Base-by-base conservation (phyloP, 1,140 invertebrate genomes). In the Dendrolimus punctatus region DNA sequence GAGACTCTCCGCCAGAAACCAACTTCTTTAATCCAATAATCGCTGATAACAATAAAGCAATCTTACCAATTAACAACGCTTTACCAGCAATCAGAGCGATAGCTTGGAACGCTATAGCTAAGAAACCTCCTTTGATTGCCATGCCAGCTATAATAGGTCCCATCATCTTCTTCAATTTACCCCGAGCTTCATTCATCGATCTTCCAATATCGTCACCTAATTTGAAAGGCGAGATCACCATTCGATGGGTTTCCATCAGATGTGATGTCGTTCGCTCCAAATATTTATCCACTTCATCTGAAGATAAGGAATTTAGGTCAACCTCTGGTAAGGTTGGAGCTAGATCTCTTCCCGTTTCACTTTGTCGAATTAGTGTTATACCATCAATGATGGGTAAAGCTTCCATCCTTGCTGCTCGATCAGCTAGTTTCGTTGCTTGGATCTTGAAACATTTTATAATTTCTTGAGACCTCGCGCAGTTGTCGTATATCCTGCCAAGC, bases 111-210 rank as follows among this genome's bases (percentile, higher is more conserved):
- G 92, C 91, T 72, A 93, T 90, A 6, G 93, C 92, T 6, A 95
- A 72, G 68, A 95, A 91, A 91, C 92, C 89, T 93, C 90, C 76
- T 94, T 59, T 94, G 87, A 92, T 92, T 0, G 90, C 91, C 54
- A 93, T 89, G 0, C 92, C 93, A 91, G 93, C 93, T 90, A 93
- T 92, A 91, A 94, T 93, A 88, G 93, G 93, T 23, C 91, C 90
- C 91, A 94, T 93, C 92, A 94, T 94, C 59, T 93, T 93, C 89
- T 93, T 94, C 92, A 93, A 92, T 68, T 93, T 93, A 3, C 92
- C 91, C 88, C 90, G 87, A 41, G 88, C 91, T 86, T 90, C 91
- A 36, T 68, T 68, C 41, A 77, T 57, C 91, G 89, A 63, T 92
- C 91, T 92, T 79, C 49, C 85, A 82, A 65, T 46, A 46, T 78